Evolutionary conservation across 2,797 vertebrate genomes (phyloP), one percentile per base, ranked within the genome.

Genomic region (Balearica regulorum): DNA sequence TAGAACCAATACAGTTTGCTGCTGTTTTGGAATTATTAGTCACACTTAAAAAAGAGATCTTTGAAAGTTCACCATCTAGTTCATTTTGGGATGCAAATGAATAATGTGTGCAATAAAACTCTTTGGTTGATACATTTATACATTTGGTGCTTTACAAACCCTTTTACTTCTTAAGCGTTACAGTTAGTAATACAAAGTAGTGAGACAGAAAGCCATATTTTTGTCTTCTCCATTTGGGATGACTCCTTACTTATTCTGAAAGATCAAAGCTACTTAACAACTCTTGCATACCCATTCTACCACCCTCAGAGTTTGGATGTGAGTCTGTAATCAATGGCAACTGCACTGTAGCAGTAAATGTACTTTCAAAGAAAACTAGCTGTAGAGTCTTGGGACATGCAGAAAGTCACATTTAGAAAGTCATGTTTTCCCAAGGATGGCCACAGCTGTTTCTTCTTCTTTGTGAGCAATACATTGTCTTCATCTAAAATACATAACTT

Each of bases 401-500:
- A 83, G 58, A 80, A 86, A 93, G 82, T 89, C 76, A 80, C 41
- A 66, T 69, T 90, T 61, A 91, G 65, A 89, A 91, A 83, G 76
- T 93, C 78, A n/a, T 17, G 0, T 83, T 89, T 81, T 83, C 76
- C 60, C 83, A 84, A 69, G 76, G 46, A 44, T 54, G 60, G 69
- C 58, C 87, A 70, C 61, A 71, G 33, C 53, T 87, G 31, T 73
- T 83, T 78, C 69, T 70, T 84, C 76, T 69, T 80, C 73, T 92
- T 80, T 82, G 19, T 87, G 81, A 86, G n/a, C 26, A 49, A 77
- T 62, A 51, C 43, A 57, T 57, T 71, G 58, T 71, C 73, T 95
- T 94, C 29, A 76, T 62, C 88, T 92, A 65, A 94, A 83, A 83
- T 62, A 94, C 31, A 89, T 78, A 60, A 28, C 77, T 77, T 93